Percentiles rank a stretch among this genome's conserved stretches.
These are phyloP conservation scores for Eriosoma lanigerum DNA, from an alignment of 1,140 invertebrate genomes.

Conservation along the genomic window DNA sequence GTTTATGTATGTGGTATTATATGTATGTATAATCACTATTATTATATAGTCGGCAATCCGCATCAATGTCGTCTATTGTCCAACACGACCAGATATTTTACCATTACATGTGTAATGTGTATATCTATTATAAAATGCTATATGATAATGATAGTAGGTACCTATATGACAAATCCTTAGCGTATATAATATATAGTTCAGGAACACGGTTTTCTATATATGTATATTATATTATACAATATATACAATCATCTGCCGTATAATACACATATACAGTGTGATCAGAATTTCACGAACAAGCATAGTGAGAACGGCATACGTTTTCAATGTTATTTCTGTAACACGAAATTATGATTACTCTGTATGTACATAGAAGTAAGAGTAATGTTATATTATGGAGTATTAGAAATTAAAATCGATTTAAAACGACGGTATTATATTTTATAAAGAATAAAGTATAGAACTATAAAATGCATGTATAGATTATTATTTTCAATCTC, in stretches of 20 bases:
- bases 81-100: not conserved
- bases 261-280: no score
- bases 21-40: not conserved
- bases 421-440: not conserved
- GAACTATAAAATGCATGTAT: not conserved
- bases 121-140: not conserved
- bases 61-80: constrained; percentile 11
- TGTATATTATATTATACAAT: not conserved
- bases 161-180: not conserved
- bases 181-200: not conserved
- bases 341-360: no score
- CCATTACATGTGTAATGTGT: not conserved
- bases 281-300: no score
- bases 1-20: no score
- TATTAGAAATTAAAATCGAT: not conserved
- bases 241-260: no score
- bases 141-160: no score
- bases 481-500: not conserved
- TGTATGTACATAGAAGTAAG: not conserved
- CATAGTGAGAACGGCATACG: no score
- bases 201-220: not conserved
- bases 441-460: no score
- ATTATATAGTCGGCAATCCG: not conserved
- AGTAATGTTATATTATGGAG: not conserved
- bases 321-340: no score